Evolutionary conservation across 2,888 invertebrate genomes (phyloP), one percentile per base, ranked within the genome.

Genomic region (Melangyna quadrimaculata): DNA sequence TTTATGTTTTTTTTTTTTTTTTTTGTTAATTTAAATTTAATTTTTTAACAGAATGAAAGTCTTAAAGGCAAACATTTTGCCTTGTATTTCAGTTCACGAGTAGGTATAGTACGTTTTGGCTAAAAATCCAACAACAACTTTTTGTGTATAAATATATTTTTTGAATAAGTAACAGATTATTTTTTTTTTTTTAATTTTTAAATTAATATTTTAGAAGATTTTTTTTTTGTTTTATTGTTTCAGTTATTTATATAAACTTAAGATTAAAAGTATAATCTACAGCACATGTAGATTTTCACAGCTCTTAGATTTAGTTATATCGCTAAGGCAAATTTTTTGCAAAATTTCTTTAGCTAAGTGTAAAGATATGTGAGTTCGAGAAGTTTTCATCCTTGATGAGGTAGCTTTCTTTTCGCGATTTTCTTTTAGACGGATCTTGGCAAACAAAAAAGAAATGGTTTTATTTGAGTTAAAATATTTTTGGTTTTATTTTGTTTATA

Each of bases 271-370:
- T 73, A 63, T 45, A 70, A 45, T 87, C 89, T 94, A 97, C 88
- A 97, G 94, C 87, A 97, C 96, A 91, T 97, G 96, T 83, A 97
- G 93, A 92, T 97, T 97, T 92, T 97, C 97, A 92, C 97, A 97
- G 82, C 96, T 96, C 91, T 97, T 97, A 12, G 96, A 96, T 92
- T 97, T 97, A 81, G 95, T 95, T 89, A 95, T 95, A 91, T 97
- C 96, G 90, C 96, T 96, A 91, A 96, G 94, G 92, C 97, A 96
- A 90, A 97, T 96, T 93, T 96, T 97, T 91, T 96, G 96, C 19
- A 97, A 93, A 71, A 97, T 94, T 91, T 97, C 97, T 88, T 96
- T 94, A 10, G 97, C 97, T 89, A 96, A 95, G 92, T 95, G 96
- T 88, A 97, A 93, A 77, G 96, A 96, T 88, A 96, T 94, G 89